Base-by-base conservation (phyloP, 1,140 invertebrate genomes). In the Medauroidea extradentata region DNA sequence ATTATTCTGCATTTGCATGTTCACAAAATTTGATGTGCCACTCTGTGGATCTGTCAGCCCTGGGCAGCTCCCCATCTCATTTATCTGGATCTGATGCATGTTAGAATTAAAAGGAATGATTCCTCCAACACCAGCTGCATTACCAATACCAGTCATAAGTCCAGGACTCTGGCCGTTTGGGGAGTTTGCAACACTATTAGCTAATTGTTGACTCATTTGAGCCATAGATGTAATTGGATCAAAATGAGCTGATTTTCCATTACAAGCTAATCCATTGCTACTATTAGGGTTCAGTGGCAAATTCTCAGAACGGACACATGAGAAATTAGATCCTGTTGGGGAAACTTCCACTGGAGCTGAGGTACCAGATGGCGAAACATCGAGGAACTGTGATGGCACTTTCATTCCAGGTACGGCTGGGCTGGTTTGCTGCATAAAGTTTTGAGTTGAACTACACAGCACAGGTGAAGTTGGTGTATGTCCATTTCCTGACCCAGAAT, bases 171-270 rank as follows among this genome's bases (percentile, higher is more conserved):
- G 78, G 3, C 74, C 75, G 1, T 79, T 67, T 2, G 79, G 77
- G 52, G 80, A 79, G 63, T 81, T 83, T 9, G 85, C 79, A 34
- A 85, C 84, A 39, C 82, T 86, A 66, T 87, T 92, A 2, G 91
- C 93, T 21, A 95, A 72, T 68, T 94, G 91, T 67, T 95, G 93
- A 51, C 89, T 93, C 93, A 95, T 96, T 73, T 95, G 92, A 21
- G 93, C 91, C 66, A 95, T 81, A 3, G 93, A 96, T 14, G 92
- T 91, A 63, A 96, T 95, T 0, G 93, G 93, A 79, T 96, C 93
- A 73, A 95, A 95, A 66, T 83, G 85, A 53, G 83, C 81, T 13
- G 78, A 66, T 67, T 81, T 83, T 66, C 80, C 81, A 57, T 77
- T 79, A 27, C 76, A 76, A 42, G 81, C 73, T 67, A 78, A 79